These are phyloP conservation scores for Microplitis manilae DNA, from an alignment of 2,888 invertebrate genomes.

Conservation along the genomic window DNA sequence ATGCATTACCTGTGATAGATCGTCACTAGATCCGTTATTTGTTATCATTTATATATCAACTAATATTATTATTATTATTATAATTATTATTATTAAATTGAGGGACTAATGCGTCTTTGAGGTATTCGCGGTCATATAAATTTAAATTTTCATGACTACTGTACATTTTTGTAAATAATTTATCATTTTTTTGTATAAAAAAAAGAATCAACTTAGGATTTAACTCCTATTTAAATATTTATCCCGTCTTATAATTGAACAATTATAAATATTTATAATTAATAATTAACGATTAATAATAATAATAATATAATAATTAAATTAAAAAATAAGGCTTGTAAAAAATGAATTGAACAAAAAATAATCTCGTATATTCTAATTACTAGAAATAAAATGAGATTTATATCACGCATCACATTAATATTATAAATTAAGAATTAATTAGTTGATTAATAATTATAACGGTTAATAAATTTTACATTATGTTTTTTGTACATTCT, in stretches of 20 bases:
- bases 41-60: background rate
- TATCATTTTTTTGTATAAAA: slow-evolving; percentile 47
- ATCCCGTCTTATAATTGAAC: background rate
- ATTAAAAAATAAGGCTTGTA: background rate
- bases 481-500: slow-evolving; percentile 43
- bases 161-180: slow-evolving; percentile 52
- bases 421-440: background rate
- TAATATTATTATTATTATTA: background rate
- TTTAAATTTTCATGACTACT: slow-evolving; percentile 37
- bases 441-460: slow-evolving; percentile 11
- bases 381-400: background rate
- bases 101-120: background rate
- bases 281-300: slow-evolving; percentile 27
- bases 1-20: slow-evolving; percentile 31
- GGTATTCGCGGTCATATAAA: background rate
- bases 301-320: background rate
- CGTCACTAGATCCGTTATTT: slow-evolving; percentile 14
- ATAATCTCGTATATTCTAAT: background rate
- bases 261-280: slow-evolving; percentile 32
- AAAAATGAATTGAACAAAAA: background rate
- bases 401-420: background rate
- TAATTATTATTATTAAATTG: background rate
- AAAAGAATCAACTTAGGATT: slow-evolving; percentile 42
- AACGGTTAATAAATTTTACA: slow-evolving; percentile 18
- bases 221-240: background rate